Percentiles rank a stretch among this genome's conserved stretches.
phyloP scores from a whole-genome alignment of 2,888 invertebrate genomes.

The Orthonevra nobilis region DNA sequence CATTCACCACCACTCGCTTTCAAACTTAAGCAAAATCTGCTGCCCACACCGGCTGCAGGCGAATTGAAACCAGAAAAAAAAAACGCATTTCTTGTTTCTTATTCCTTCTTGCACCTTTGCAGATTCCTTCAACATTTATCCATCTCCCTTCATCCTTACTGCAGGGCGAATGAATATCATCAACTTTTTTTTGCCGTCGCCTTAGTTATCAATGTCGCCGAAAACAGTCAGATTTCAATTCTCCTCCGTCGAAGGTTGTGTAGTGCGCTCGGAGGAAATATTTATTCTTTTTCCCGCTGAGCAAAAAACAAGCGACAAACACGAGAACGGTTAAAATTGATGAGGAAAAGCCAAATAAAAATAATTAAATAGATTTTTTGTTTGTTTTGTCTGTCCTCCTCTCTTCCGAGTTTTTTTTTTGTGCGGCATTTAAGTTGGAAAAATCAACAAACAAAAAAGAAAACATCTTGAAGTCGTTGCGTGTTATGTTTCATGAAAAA shows the following conservation, averaged over 20 bases:
- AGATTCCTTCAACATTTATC: constrained; percentile 30
- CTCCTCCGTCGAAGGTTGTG: constrained; percentile 22
- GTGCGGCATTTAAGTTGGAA: constrained; percentile 3
- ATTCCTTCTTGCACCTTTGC: neutral
- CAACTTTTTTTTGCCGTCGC: constrained; percentile 44
- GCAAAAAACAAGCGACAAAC: constrained; percentile 14
- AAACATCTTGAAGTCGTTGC: too few relatives aligned
- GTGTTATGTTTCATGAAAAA: constrained; percentile 28
- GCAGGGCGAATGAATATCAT: constrained; percentile 19
- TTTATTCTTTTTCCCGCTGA: neutral
- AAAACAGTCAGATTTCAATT: constrained; percentile 59
- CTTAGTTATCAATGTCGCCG: constrained; percentile 56
- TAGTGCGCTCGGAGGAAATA: neutral
- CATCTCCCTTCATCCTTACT: constrained; percentile 14
- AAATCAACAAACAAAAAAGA: too few relatives aligned
- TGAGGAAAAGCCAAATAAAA: constrained; percentile 4
- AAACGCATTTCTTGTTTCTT: constrained; percentile 22
- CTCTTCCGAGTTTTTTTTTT: constrained; percentile 27
- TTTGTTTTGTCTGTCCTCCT: too few relatives aligned
- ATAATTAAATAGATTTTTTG: too few relatives aligned
- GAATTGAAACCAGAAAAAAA: constrained; percentile 7
- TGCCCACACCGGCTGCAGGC: neutral
- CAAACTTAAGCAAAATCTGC: constrained; percentile 1
- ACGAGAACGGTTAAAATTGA: constrained; percentile 31
- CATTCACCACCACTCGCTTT: constrained; percentile 1